Conservation (phyloP, 2,113 vertebrate species). For the Coreoperca whiteheadi region DNA sequence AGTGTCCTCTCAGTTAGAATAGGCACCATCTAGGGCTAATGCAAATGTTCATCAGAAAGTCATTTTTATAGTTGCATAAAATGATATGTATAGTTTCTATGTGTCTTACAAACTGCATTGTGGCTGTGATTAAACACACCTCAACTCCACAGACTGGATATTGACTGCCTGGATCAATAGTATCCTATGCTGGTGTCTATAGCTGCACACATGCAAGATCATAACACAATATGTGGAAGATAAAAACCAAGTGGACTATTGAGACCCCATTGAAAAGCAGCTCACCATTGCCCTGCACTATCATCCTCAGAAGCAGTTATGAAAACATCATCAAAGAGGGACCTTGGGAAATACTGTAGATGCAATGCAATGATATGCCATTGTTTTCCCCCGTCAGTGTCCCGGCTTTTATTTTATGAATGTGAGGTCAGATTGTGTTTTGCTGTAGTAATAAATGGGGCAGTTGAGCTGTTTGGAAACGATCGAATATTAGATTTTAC, state of each 20-base stretch:
- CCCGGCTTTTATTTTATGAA: slow-evolving; percentile 18
- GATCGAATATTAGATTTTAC: slow-evolving; percentile 5
- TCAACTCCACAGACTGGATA: slow-evolving; percentile 36
- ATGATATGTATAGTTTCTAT: no score
- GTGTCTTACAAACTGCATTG: background rate
- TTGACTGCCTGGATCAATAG: slow-evolving; percentile 60
- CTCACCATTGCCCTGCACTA: slow-evolving; percentile 19
- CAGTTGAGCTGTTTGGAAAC: slow-evolving; percentile 30
- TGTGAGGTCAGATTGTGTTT: slow-evolving; percentile 37
- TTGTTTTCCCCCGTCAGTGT: slow-evolving; percentile 20
- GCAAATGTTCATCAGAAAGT: background rate
- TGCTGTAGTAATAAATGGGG: slow-evolving; percentile 29
- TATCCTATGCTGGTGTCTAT: slow-evolving; percentile 38
- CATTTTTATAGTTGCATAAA: background rate
- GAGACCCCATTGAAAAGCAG: slow-evolving; percentile 40
- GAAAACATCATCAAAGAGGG: slow-evolving; percentile 39
- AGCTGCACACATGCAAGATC: slow-evolving; percentile 34
- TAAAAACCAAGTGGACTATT: slow-evolving; percentile 48
- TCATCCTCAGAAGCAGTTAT: slow-evolving; percentile 3
- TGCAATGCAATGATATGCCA: background rate
- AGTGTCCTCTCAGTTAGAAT: background rate
- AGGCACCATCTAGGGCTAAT: background rate
- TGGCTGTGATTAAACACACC: slow-evolving; percentile 46
- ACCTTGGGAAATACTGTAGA: slow-evolving; percentile 28
- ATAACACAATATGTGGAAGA: slow-evolving; percentile 56